Evolutionary conservation across 2,113 vertebrate genomes (phyloP), one percentile per base, ranked within the genome.

Genomic region (Podiceps cristatus): DNA sequence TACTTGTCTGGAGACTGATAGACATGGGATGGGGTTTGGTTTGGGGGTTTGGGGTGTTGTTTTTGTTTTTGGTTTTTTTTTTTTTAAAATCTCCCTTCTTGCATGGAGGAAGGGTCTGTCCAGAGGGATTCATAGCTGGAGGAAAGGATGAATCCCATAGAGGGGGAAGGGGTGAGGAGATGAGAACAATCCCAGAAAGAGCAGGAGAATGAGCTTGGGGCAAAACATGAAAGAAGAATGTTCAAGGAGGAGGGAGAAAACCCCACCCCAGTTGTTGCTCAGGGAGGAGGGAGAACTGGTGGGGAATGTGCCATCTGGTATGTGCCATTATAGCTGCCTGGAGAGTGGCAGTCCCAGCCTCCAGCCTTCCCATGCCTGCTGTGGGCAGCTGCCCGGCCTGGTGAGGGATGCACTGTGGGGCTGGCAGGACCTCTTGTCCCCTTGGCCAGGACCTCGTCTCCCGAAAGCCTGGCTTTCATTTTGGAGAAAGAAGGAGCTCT

Each of bases 391-490:
- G 56, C n/a, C 49, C 20, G 17, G 56, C 31, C 11, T 0, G 0
- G 29, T 49, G 20, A 58, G 58, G 35, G 50, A 22, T 28, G 44
- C 4, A 35, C 50, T 27, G 12, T 24, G 27, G 55, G 40, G 20
- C 53, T 92, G 47, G 69, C 49, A 47, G 13, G 37, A 56, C n/a
- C 31, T 29, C 49, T 81, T 20, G 4, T 25, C 8, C n/a, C 20
- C 20, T 2, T 2, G 6, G 16, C 35, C 44, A 52, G 24, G 33
- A 58, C 24, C 7, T 71, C 0, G 1, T 14, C 19, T n/a, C 19
- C 62, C 5, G 2, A 22, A 64, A 71, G 18, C 73, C 35, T 64
- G 58, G n/a, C 11, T 63, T 71, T 62, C 50, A 10, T 59, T 79
- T 25, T 64, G 66, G 81, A 66, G 52, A 73, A 42, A 31, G 60